Evolutionary conservation across 2,888 invertebrate genomes (phyloP).

Genomic region (Cantharis lateralis): DNA sequence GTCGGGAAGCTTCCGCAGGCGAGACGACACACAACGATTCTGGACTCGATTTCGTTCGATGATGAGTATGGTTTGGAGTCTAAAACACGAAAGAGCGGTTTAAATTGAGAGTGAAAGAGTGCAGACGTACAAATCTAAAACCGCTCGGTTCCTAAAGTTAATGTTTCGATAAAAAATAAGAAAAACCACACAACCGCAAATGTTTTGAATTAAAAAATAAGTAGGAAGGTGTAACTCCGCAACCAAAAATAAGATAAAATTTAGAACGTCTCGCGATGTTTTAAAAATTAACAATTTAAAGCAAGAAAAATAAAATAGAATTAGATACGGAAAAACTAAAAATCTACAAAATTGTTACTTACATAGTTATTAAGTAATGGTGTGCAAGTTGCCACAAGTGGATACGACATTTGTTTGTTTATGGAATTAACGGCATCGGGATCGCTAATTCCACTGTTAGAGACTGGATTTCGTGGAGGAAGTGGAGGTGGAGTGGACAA

Average conservation of each 20-base stretch:
- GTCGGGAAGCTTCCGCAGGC: constrained; percentile 54
- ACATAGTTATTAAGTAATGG: constrained; percentile 57
- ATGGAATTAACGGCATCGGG: constrained; percentile 63
- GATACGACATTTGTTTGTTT: constrained; percentile 68
- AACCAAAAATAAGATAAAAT: neutral
- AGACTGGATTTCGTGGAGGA: constrained; percentile 62
- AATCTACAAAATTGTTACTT: constrained; percentile 50
- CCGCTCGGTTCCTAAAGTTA: neutral
- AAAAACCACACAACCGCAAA: neutral
- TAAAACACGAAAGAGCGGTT: constrained; percentile 38
- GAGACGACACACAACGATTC: constrained; percentile 59
- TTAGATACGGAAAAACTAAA: constrained; percentile 15
- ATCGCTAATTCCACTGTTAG: constrained; percentile 50
- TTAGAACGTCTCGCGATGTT: neutral
- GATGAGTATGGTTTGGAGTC: constrained; percentile 60
- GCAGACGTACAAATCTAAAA: neutral
- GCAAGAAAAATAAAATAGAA: neutral
- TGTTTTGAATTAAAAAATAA: neutral
- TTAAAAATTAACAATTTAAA: neutral
- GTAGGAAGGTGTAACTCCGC: neutral
- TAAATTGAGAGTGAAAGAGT: neutral
- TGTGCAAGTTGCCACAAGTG: constrained; percentile 62
- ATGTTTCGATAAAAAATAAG: neutral
- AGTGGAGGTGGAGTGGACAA: constrained; percentile 60
- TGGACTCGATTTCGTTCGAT: constrained; percentile 69